A percentile compares a stretch with the other conserved stretches of the same genome.
Evolutionary conservation across 2,797 vertebrate species (phyloP).

Genomic region (Coilia nasus): DNA sequence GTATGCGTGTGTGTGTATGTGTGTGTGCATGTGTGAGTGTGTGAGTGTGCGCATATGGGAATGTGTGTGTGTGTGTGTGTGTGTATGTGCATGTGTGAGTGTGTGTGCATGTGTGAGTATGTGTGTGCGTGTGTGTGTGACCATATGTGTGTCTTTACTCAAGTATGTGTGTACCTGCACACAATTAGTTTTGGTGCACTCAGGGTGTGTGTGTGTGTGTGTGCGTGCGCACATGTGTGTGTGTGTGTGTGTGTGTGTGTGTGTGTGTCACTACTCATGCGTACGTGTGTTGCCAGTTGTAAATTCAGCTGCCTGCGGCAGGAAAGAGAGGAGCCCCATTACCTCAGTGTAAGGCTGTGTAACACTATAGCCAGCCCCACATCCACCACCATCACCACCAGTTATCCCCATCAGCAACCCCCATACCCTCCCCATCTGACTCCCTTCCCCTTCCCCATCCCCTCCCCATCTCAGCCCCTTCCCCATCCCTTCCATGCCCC

Average conservation of each 20-base stretch:
- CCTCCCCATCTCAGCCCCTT: no score
- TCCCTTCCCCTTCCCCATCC: no score
- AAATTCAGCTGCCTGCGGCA: neutral
- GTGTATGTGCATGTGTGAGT: neutral
- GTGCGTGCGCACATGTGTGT: neutral
- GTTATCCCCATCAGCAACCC: no score
- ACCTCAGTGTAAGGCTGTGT: conserved; percentile 41
- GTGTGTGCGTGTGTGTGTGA: neutral
- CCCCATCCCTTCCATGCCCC: no score
- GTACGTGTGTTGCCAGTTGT: neutral
- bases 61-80: conserved; percentile 14
- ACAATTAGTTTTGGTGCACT: no score
- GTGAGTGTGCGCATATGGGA: conserved; percentile 7
- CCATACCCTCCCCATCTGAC: no score
- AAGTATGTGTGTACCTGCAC: neutral
- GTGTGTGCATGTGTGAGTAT: neutral
- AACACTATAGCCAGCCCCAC: conserved; percentile 42
- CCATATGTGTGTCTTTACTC: neutral
- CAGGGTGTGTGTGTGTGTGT: neutral
- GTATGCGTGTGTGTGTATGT: neutral
- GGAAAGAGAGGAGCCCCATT: conserved; percentile 39
- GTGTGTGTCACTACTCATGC: neutral
- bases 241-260: conserved; percentile 1
- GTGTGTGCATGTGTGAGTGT: conserved; percentile 9
- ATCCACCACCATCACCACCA: neutral